These are phyloP conservation scores for Ypsolopha scabrella DNA, from an alignment of 2,888 invertebrate genomes.

Conservation along the genomic window DNA sequence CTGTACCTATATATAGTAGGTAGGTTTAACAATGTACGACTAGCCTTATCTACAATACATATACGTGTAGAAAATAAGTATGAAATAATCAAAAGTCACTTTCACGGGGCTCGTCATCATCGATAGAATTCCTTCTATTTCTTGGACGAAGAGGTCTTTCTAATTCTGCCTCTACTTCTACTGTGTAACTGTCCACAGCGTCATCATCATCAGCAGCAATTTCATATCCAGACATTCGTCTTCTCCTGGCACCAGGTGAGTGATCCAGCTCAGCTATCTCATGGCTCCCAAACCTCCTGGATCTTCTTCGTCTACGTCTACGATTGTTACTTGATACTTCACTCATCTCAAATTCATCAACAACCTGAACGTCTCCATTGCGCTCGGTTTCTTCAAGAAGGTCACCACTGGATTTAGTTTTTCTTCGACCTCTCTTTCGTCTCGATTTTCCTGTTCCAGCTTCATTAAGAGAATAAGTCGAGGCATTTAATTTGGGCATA, in stretches of 20 bases:
- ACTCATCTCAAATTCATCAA: constrained; percentile 40
- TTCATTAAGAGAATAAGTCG: constrained; percentile 68
- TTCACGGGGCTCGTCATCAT: constrained; percentile 54
- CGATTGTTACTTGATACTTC: constrained; percentile 29
- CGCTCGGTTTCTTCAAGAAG: constrained; percentile 56
- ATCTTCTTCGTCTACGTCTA: constrained; percentile 30
- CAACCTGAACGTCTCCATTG: constrained; percentile 41
- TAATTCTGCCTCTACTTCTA: constrained; percentile 45
- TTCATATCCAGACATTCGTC: constrained; percentile 48
- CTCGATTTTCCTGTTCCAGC: constrained; percentile 49
- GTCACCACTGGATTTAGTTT: constrained; percentile 65
- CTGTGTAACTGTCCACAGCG: constrained; percentile 23
- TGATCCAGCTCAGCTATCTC: constrained; percentile 56
- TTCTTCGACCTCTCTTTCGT: constrained; percentile 50
- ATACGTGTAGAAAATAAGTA: neutral
- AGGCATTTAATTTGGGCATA: constrained; percentile 76
- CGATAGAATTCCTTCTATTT: constrained; percentile 43
- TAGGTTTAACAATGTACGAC: neutral
- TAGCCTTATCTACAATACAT: neutral
- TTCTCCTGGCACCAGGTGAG: constrained; percentile 53
- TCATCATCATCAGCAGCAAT: constrained; percentile 20
- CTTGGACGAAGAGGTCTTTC: constrained; percentile 35
- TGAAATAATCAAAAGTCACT: constrained; percentile 39
- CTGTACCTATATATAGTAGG: neutral
- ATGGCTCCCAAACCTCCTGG: constrained; percentile 50